A percentile compares a stretch with the other conserved stretches of the same genome.
Conservation (phyloP, 2,888 invertebrate genomes). For the Aphodius granarius region DNA sequence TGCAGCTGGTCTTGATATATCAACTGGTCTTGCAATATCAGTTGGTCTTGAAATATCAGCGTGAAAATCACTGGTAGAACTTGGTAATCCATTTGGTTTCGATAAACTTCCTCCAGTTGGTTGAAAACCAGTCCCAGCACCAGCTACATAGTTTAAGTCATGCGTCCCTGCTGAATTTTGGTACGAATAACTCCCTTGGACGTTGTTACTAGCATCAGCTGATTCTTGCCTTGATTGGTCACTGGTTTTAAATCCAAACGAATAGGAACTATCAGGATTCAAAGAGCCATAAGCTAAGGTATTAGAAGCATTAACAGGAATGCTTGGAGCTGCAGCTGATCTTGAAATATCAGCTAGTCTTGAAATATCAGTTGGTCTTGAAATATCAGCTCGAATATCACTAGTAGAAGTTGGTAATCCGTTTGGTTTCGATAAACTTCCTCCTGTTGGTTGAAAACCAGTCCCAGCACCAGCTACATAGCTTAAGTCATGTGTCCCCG, state of each 20-base stretch:
- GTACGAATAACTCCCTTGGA: constrained; percentile 38
- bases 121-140: constrained; percentile 42
- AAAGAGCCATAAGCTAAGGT: constrained; percentile 6
- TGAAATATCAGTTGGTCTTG: too few species aligned
- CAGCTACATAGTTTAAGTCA: constrained; percentile 40
- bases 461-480: constrained; percentile 33
- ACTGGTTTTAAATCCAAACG: constrained; percentile 36
- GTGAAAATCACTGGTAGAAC: not conserved
- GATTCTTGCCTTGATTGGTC: constrained; percentile 37
- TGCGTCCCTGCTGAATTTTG: constrained; percentile 35
- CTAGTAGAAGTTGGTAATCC: not conserved
- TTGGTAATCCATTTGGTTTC: constrained; percentile 12
- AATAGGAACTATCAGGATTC: constrained; percentile 35
- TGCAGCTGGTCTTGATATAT: not conserved
- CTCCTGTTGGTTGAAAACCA: constrained; percentile 43
- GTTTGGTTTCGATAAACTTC: constrained; percentile 34
- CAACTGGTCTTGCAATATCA: not conserved
- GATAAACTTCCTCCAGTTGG: constrained; percentile 37
- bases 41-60: not conserved
- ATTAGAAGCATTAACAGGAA: not conserved
- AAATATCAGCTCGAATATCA: too few species aligned
- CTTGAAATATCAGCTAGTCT: too few species aligned
- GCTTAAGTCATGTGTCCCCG: constrained; percentile 37
- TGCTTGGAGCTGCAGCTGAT: not conserved
- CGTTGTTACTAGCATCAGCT: constrained; percentile 36